Base-by-base conservation (phyloP, 2,888 invertebrate genomes). In the Drosophila diplacantha region DNA sequence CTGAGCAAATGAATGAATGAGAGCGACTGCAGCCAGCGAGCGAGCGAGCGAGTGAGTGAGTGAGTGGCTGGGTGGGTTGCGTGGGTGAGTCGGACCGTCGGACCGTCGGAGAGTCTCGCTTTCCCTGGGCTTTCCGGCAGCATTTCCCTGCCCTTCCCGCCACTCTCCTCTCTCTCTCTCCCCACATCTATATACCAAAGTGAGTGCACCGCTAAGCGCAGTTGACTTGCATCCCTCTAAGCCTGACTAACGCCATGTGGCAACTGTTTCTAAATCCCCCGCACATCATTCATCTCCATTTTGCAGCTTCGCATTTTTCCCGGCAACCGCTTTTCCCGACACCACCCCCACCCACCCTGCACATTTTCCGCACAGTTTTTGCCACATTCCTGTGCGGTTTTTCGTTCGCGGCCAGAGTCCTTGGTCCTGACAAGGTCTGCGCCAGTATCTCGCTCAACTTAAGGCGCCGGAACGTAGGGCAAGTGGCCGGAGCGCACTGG, bases 1-100 rank as follows among this genome's bases (percentile, higher is more conserved):
- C 73, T 81, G 77, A 69, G 73, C 75, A 80, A 82, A 82, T 81
- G 81, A 82, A 80, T 78, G 83, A 78, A 78, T 83, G 78, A 78
- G 52, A 41, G 39, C 50, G 44, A 66, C 58, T 56, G 44, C 35
- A 63, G 56, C 41, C 16, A 26, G 43, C 77, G 81, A 82, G 77
- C n/a, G 24, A 5, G 56, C 41, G 26, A 26, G 43, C 77, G 81
- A 82, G 77, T 24, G 24, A 5, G 2, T 29, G 43, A 12, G 11
- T 24, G 43, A 6, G 16, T 2, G 22, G 22, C 22, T 16, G 39
- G 26, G 7, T 22, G 22, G 39, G 22, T 39, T 7, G 12, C 6
- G 12, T 26, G 6, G 41, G 11, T 3, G 34, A 11, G 38, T 20
- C 24, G 22, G 22, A 4, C 4, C 4, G 38, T 20, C 24, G 22